phyloP scores from a whole-genome alignment of 1,140 invertebrate genomes.

The Oscheius sp. region DNA sequence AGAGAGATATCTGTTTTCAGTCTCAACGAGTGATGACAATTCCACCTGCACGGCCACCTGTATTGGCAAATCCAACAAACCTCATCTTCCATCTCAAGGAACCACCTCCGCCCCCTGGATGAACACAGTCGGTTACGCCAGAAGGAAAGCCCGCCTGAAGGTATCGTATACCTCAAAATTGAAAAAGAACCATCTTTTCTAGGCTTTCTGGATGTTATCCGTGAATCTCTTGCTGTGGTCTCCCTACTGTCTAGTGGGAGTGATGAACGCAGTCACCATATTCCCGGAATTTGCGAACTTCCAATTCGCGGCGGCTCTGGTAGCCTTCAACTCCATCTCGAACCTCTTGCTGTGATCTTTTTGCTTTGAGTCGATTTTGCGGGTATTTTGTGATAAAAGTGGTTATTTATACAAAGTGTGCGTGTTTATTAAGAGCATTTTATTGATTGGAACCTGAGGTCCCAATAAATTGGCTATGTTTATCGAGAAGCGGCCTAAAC shows the following conservation, averaged over 20 bases:
- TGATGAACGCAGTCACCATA: conserved; percentile 15
- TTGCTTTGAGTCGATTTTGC: too few species aligned
- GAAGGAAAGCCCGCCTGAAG: conserved; percentile 18
- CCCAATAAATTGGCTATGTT: too few species aligned
- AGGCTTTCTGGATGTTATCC: conserved; percentile 26
- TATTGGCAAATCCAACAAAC: background rate
- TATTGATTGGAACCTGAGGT: too few species aligned
- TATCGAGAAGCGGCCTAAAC: too few species aligned
- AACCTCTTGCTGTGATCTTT: conserved; percentile 21
- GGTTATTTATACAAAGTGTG: too few species aligned
- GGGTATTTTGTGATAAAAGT: too few species aligned
- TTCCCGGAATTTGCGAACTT: conserved; percentile 15
- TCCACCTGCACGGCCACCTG: too few species aligned
- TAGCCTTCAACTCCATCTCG: conserved; percentile 28
- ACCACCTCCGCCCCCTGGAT: conserved; percentile 15
- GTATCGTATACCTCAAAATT: background rate
- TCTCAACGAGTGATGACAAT: too few species aligned
- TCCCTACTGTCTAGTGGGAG: conserved; percentile 23
- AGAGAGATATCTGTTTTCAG: too few species aligned
- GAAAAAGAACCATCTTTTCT: background rate
- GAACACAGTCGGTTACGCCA: conserved; percentile 11
- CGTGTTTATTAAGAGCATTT: too few species aligned
- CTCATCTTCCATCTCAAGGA: conserved; percentile 4
- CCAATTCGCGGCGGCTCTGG: conserved; percentile 23
- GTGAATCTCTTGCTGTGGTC: conserved; percentile 26